A percentile compares a stretch with the other conserved stretches of the same genome.
Conservation (phyloP, 1,140 invertebrate species). For the Drosophila willistoni region DNA sequence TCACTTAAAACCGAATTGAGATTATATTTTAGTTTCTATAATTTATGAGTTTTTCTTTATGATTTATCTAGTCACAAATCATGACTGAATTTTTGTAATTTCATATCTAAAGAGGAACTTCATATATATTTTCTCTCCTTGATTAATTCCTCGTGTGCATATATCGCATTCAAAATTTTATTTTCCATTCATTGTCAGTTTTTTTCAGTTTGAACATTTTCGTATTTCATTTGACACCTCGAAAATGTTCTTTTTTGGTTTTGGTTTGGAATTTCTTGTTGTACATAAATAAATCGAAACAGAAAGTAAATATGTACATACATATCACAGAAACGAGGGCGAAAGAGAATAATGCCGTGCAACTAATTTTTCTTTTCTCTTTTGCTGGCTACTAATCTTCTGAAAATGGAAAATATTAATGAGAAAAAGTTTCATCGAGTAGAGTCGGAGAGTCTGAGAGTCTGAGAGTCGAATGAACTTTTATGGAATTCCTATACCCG, state of each 20-base stretch:
- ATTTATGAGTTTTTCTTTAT: no score
- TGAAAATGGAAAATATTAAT: conserved; percentile 77
- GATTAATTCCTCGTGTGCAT: no score
- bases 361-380: conserved; percentile 37
- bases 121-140: no score
- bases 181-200: neutral
- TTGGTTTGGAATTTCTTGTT: conserved; percentile 12
- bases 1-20: neutral
- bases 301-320: conserved; percentile 38
- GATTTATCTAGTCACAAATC: no score
- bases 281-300: conserved; percentile 60
- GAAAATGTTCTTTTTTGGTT: neutral
- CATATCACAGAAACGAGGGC: conserved; percentile 40
- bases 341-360: conserved; percentile 14
- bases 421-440: conserved; percentile 65
- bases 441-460: neutral
- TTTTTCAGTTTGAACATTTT: neutral
- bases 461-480: conserved; percentile 31
- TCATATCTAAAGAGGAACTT: no score
- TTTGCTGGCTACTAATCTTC: conserved; percentile 58
- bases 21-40: no score
- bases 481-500: conserved; percentile 67
- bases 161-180: neutral
- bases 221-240: conserved; percentile 18
- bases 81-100: neutral